Percentiles rank a stretch among this genome's conserved stretches.
Evolutionary conservation across 2,888 invertebrate species (phyloP).

Genomic region (Ophioninae sp.): DNA sequence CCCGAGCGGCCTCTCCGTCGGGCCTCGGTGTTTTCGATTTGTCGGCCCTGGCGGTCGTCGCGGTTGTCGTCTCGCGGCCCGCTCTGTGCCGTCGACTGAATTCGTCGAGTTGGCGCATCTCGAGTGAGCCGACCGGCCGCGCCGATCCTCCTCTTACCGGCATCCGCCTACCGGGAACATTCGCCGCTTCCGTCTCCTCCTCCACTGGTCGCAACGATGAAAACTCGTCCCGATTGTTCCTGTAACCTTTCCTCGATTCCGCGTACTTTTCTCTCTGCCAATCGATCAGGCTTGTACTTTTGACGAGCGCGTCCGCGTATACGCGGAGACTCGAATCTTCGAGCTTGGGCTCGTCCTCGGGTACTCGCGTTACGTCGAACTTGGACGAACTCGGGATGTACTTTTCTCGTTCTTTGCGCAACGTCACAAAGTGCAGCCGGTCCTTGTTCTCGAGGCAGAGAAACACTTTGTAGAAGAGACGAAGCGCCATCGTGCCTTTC

Average conservation of each 20-base stretch:
- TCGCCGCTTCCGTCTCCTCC: neutral
- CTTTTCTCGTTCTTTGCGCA: conserved; percentile 78
- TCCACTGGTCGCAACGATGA: conserved; percentile 3
- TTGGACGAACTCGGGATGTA: conserved; percentile 69
- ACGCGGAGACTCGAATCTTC: conserved; percentile 69
- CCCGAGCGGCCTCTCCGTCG: conserved; percentile 58
- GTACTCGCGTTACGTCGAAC: conserved; percentile 67
- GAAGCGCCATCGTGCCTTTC: conserved; percentile 82
- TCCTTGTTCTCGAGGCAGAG: conserved; percentile 84
- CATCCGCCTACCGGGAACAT: neutral
- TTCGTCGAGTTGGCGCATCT: conserved; percentile 58
- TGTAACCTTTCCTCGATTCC: conserved; percentile 81
- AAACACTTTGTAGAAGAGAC: conserved; percentile 85
- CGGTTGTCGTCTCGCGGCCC: conserved; percentile 19
- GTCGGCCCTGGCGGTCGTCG: neutral
- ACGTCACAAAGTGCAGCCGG: conserved; percentile 82
- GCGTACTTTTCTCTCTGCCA: conserved; percentile 84
- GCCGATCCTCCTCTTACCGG: neutral
- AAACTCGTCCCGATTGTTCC: conserved; percentile 80
- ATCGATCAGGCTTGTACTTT: conserved; percentile 82
- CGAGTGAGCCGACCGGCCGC: neutral
- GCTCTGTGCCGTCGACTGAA: conserved; percentile 63
- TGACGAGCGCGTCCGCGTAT: conserved; percentile 81
- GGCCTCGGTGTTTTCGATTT: conserved; percentile 22
- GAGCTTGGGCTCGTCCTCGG: conserved; percentile 62